A percentile compares a stretch with the other conserved stretches of the same genome.
These are phyloP conservation scores for Harpegnathos saltator DNA, from an alignment of 1,140 invertebrate genomes.

Conservation along the genomic window DNA sequence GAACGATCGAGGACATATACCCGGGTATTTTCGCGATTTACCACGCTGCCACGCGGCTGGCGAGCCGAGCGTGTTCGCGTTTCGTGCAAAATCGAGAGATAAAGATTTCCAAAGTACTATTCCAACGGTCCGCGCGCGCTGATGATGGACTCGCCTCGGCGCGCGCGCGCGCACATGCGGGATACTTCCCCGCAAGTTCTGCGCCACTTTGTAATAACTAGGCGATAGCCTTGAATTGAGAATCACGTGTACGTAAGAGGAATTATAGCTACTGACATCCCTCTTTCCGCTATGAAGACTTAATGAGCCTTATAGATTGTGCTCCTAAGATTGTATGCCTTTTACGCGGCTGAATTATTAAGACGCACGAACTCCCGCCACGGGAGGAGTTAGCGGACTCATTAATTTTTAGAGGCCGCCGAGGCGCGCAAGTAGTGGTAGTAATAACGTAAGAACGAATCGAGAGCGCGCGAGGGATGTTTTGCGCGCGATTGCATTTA, in stretches of 20 bases:
- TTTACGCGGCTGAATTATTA: conserved; percentile 56
- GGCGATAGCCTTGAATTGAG: background rate
- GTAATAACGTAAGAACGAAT: conserved; percentile 47
- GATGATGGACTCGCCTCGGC: too few relatives aligned
- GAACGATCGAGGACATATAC: background rate
- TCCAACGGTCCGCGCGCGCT: too few relatives aligned
- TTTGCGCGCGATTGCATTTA: conserved; percentile 58
- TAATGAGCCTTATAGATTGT: conserved; percentile 56
- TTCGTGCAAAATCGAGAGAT: too few relatives aligned
- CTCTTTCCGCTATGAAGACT: conserved; percentile 37
- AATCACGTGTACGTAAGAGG: background rate
- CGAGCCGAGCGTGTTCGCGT: too few relatives aligned
- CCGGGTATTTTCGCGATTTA: conserved; percentile 4
- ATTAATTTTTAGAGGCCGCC: conserved; percentile 52
- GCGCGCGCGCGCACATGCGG: background rate
- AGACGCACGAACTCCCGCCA: conserved; percentile 32
- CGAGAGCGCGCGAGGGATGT: conserved; percentile 41
- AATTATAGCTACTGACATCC: conserved; percentile 21
- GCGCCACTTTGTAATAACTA: background rate
- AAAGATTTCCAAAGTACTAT: too few relatives aligned
- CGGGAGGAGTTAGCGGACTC: conserved; percentile 45
- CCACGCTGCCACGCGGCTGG: too few relatives aligned
- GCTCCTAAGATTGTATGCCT: conserved; percentile 49
- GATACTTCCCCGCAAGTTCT: conserved; percentile 5
- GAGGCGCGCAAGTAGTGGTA: conserved; percentile 16